A percentile compares a stretch with the other conserved stretches of the same genome.
phyloP scores from a whole-genome alignment of 2,888 invertebrate species.

The Entomobrya multifasciata region DNA sequence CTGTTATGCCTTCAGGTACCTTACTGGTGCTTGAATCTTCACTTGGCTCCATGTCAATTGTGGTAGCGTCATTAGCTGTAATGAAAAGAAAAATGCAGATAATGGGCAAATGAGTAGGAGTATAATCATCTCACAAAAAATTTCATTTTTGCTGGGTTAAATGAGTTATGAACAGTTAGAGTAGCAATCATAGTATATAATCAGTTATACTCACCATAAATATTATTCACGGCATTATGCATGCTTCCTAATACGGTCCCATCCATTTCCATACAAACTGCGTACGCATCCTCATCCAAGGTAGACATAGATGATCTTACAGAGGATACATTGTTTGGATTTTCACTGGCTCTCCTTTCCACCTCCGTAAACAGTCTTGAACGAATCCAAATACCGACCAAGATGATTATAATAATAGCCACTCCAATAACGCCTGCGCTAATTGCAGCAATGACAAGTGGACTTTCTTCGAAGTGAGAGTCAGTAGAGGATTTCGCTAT shows the following conservation, averaged over 20 bases:
- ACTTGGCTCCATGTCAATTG: conserved; percentile 34
- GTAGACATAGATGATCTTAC: conserved; percentile 64
- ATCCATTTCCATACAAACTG: conserved; percentile 63
- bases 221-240: conserved; percentile 45
- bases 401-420: conserved; percentile 66
- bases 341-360: conserved; percentile 35
- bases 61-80: conserved; percentile 33
- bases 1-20: conserved; percentile 13
- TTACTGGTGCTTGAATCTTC: not conserved
- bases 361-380: conserved; percentile 62
- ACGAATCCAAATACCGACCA: conserved; percentile 74
- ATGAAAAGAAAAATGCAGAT: not conserved
- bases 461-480: conserved; percentile 68
- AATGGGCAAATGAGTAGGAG: too few relatives aligned
- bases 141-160: too few relatives aligned
- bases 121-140: too few relatives aligned
- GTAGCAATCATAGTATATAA: not conserved
- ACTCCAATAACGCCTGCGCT: conserved; percentile 73
- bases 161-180: conserved; percentile 5
- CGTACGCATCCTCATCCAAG: conserved; percentile 58
- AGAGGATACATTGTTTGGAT: conserved; percentile 38
- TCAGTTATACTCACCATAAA: conserved; percentile 47
- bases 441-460: conserved; percentile 68
- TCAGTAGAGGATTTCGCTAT: conserved; percentile 36
- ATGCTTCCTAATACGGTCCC: conserved; percentile 63